Evolutionary conservation across 1,140 invertebrate species (phyloP).

Genomic region (Bombyx mandarina): DNA sequence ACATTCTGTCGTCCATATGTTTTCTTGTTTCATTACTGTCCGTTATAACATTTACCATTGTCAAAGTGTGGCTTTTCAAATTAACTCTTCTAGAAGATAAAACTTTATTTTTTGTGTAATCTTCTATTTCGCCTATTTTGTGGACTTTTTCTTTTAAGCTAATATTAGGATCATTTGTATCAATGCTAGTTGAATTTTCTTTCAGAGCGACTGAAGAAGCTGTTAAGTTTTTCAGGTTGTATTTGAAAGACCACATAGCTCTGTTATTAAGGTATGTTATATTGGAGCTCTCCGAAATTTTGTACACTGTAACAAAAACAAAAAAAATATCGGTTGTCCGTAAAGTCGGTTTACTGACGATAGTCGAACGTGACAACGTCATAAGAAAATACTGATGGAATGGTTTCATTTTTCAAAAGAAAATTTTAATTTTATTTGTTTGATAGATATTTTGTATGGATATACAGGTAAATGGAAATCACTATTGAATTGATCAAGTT

Average conservation of each 20-base stretch:
- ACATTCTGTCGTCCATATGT: constrained; percentile 56
- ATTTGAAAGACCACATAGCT: constrained; percentile 23
- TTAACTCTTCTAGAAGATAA: constrained; percentile 32
- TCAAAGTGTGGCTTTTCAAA: constrained; percentile 36
- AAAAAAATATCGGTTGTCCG: background rate
- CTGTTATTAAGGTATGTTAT: constrained; percentile 15
- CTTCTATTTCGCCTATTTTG: constrained; percentile 30
- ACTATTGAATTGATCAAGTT: too few relatives aligned
- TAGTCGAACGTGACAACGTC: background rate
- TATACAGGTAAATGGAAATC: too few relatives aligned
- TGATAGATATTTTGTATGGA: too few relatives aligned
- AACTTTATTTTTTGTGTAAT: constrained; percentile 27
- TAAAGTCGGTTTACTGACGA: background rate
- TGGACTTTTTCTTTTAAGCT: constrained; percentile 6
- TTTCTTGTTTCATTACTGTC: constrained; percentile 48
- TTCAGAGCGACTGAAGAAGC: background rate
- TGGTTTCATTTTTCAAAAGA: too few relatives aligned
- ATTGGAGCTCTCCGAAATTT: constrained; percentile 31
- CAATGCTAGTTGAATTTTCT: background rate
- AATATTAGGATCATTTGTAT: constrained; percentile 1
- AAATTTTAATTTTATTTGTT: too few relatives aligned
- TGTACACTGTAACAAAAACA: constrained; percentile 38
- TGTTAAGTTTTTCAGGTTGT: background rate
- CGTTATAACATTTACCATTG: constrained; percentile 49
- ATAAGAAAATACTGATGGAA: too few relatives aligned